Conservation (phyloP, 2,888 invertebrate species). For the Dolichopus griseipennis region DNA sequence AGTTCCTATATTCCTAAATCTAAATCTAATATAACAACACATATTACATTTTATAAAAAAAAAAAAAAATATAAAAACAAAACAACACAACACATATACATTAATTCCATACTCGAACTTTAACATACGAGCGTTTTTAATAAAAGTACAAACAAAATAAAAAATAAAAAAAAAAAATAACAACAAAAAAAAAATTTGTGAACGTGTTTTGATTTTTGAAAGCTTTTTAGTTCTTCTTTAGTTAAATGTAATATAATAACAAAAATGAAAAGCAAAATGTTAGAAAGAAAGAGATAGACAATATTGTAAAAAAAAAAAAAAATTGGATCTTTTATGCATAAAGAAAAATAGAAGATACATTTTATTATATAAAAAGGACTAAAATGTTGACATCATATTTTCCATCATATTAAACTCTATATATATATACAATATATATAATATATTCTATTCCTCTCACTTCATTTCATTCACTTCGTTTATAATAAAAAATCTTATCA, state of each 20-base stretch:
- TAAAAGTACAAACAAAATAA: background rate
- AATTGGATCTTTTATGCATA: background rate
- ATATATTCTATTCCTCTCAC: too few species aligned
- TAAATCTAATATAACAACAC: too few species aligned
- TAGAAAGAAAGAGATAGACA: too few species aligned
- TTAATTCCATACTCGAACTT: background rate
- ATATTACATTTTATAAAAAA: too few species aligned
- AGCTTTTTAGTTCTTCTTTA: background rate
- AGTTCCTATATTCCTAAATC: too few species aligned
- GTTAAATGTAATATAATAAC: too few species aligned
- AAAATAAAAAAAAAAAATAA: background rate
- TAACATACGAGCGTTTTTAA: constrained; percentile 5
- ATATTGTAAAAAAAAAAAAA: background rate
- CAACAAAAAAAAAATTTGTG: background rate
- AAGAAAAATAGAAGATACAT: background rate
- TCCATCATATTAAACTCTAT: background rate
- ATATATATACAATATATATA: too few species aligned
- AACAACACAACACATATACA: background rate
- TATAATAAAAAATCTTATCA: too few species aligned
- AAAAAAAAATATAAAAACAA: background rate
- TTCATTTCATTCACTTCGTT: too few species aligned
- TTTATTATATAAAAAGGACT: background rate
- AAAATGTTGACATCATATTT: constrained; percentile 6
- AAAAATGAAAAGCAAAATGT: too few species aligned
- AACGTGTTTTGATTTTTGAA: constrained; percentile 4